Evolutionary conservation across 2,113 vertebrate genomes (phyloP), one percentile per base, ranked within the genome.

Genomic region (Holacanthus passer): DNA sequence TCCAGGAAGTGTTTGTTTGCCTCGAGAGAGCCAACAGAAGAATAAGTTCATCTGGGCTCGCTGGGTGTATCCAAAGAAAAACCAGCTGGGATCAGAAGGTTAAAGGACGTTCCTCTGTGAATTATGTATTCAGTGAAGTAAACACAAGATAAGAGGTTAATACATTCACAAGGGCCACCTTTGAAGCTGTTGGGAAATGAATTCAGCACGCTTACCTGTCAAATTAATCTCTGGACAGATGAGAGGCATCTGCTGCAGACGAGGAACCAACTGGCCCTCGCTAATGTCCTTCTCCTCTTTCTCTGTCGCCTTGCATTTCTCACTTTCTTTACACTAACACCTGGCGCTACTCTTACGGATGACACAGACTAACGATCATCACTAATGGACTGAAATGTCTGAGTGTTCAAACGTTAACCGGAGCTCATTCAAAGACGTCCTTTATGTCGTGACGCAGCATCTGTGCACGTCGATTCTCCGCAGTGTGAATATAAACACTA

Each of bases 91-190:
- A 77, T 78, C 41, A 77, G 32, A 67, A 78, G 78, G 86, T 81
- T 68, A 77, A 62, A 83, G 77, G 83, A 88, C 78, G 77, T 84
- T 75, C 48, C 43, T 14, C 47, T 29, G 39, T 90, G 83, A 90
- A 84, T 73, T 73, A 91, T 90, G 85, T 52, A 79, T 87, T 79
- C 59, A 58, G 35, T 4, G 80, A 62, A 27, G 79, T 87, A 89
- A 91, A 91, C 85, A 73, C 0, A 20, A 84, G 88, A 91, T 90
- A 89, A 82, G 72, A 84, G 56, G 68, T 75, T 77, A 50, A 82
- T 88, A 85, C 83, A 92, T 90, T 79, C 81, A 43, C 50, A 59
- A 52, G 55, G 76, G 74, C 82, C 89, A 87, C 81, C 73, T 91
- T 88, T 82, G 67, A 92, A 88, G 76, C 69, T 73, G 47, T 35